These are phyloP conservation scores for Pipistrellus nathusii DNA, from an alignment of 2,797 vertebrate genomes.

Conservation along the genomic window DNA sequence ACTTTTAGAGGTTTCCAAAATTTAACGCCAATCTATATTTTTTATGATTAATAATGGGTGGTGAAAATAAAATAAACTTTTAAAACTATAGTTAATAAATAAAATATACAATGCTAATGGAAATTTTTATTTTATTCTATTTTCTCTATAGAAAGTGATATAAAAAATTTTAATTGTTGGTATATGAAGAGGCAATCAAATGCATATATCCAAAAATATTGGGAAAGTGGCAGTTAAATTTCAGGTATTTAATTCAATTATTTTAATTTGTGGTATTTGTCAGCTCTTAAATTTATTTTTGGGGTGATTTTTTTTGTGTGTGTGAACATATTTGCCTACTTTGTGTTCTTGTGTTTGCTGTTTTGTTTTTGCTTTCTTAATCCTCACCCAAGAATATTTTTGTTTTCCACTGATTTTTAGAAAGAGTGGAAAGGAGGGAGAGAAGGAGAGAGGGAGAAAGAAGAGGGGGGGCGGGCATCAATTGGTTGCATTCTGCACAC, in stretches of 20 bases:
- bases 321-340: background rate
- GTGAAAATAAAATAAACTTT: slow-evolving; percentile 28
- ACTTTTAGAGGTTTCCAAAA: slow-evolving; percentile 6
- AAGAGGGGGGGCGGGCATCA: too few species aligned
- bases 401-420: too few species aligned
- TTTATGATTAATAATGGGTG: background rate
- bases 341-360: background rate
- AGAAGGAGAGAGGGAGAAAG: too few species aligned
- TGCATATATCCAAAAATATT: background rate
- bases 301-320: background rate
- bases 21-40: slow-evolving; percentile 7
- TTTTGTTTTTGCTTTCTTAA: too few species aligned
- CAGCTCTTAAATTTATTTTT: background rate
- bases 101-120: background rate
- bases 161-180: background rate
- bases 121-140: slow-evolving; percentile 5
- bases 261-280: background rate
- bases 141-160: slow-evolving; percentile 29
- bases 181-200: slow-evolving; percentile 2
- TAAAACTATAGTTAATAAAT: slow-evolving; percentile 32
- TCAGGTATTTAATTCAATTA: background rate
- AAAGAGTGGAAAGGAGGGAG: too few species aligned
- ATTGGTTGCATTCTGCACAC: too few species aligned
- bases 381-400: too few species aligned
- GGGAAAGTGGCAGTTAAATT: background rate